Evolutionary conservation across 1,140 invertebrate genomes (phyloP).

Genomic region (Oncopeltus fasciatus): DNA sequence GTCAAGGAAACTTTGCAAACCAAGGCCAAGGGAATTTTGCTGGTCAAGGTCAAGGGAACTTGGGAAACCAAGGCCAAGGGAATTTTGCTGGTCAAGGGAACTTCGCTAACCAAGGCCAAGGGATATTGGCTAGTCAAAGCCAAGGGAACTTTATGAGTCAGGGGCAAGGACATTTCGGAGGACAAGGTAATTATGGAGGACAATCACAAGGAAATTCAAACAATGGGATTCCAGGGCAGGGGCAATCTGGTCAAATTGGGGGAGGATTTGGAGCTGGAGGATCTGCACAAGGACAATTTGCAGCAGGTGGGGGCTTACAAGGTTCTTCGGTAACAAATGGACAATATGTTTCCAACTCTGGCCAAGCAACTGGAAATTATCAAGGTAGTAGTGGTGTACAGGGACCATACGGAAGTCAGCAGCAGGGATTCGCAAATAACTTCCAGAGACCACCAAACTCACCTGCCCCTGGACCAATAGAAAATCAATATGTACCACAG

Average conservation of each 20-base stretch:
- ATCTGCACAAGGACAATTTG: constrained; percentile 7
- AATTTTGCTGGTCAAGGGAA: background rate
- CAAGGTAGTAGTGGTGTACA: background rate
- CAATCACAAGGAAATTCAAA: background rate
- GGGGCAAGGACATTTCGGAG: background rate
- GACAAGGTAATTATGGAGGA: constrained; percentile 4
- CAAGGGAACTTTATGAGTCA: background rate
- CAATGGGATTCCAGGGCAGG: background rate
- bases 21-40: background rate
- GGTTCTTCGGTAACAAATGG: background rate
- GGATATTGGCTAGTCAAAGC: background rate
- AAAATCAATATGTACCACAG: background rate
- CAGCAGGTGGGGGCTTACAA: constrained; percentile 7
- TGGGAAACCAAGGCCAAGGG: background rate
- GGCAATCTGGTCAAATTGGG: background rate
- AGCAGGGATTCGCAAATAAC: background rate
- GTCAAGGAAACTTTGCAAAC: background rate
- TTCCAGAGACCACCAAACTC: background rate
- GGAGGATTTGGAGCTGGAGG: constrained; percentile 10
- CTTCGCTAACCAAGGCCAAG: background rate
- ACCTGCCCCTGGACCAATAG: background rate
- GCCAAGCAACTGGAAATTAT: background rate
- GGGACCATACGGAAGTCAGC: background rate
- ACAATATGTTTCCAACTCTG: background rate
- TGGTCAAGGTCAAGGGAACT: constrained; percentile 5